A percentile compares a stretch with the other conserved stretches of the same genome.
phyloP scores from a whole-genome alignment of 2,113 vertebrate genomes.

The Bos javanicus region DNA sequence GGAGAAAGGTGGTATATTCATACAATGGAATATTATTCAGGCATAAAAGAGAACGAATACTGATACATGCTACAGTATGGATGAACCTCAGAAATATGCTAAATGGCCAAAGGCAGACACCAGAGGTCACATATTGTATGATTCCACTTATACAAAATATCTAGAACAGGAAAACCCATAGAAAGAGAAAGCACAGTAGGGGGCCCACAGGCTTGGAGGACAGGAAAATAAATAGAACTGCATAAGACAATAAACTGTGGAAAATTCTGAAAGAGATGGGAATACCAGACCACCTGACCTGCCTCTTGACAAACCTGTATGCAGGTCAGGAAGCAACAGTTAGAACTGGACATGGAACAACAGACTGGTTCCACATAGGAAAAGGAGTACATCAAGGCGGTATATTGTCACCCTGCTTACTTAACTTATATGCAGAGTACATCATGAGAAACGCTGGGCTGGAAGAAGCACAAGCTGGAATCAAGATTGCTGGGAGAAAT shows the following conservation, averaged over 20 bases:
- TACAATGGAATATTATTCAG: neutral
- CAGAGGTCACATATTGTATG: neutral
- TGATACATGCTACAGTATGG: neutral
- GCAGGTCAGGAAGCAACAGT: neutral
- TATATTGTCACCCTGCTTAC: neutral
- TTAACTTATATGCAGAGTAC: neutral
- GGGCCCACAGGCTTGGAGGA: neutral
- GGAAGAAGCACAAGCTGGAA: neutral
- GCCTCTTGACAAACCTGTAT: neutral
- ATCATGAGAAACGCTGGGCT: neutral
- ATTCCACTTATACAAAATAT: neutral
- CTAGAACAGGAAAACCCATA: neutral
- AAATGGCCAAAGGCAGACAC: neutral
- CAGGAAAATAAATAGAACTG: neutral
- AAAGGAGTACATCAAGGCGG: neutral
- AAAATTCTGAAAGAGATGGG: neutral
- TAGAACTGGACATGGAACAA: neutral
- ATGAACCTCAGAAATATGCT: neutral
- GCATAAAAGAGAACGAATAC: neutral
- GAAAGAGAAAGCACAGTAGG: neutral
- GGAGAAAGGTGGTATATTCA: neutral
- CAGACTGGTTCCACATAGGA: neutral
- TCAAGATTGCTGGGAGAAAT: no score
- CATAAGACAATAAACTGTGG: neutral
- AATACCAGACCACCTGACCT: neutral